A percentile compares a stretch with the other conserved stretches of the same genome.
Evolutionary conservation across 2,113 vertebrate genomes (phyloP).

Genomic region (Plotosus lineatus): DNA sequence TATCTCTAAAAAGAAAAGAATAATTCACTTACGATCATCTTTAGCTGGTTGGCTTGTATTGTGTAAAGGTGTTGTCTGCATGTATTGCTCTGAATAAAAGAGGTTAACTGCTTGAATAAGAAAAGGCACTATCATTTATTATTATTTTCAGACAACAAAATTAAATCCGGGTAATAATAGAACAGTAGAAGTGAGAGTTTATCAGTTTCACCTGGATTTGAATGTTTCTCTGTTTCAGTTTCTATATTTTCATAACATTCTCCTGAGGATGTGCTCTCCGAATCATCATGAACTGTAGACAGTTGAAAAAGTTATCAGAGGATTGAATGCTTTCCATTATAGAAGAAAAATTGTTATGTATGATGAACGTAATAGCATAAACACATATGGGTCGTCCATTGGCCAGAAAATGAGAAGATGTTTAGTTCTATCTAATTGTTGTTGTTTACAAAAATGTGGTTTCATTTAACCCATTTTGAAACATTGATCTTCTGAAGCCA

Average conservation of each 20-base stretch:
- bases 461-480: neutral
- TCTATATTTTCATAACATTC: slow-evolving; percentile 49
- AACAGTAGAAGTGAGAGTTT: neutral
- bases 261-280: slow-evolving; percentile 56
- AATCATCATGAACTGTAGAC: slow-evolving; percentile 24
- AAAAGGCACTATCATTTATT: neutral
- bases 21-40: neutral
- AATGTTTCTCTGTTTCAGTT: neutral
- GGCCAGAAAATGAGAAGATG: neutral
- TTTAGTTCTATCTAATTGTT: neutral
- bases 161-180: neutral
- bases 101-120: neutral
- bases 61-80: neutral
- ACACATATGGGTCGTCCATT: too few relatives aligned
- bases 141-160: neutral
- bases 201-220: slow-evolving; percentile 19
- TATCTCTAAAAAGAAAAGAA: neutral
- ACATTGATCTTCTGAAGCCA: too few relatives aligned
- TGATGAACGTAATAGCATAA: neutral
- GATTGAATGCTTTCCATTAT: neutral
- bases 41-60: neutral
- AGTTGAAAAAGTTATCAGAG: neutral
- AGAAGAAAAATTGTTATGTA: neutral
- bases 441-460: neutral
- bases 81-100: slow-evolving; percentile 8